Evolutionary conservation across 2,113 vertebrate species (phyloP).

Genomic region (Ibidorhyncha struthersii): DNA sequence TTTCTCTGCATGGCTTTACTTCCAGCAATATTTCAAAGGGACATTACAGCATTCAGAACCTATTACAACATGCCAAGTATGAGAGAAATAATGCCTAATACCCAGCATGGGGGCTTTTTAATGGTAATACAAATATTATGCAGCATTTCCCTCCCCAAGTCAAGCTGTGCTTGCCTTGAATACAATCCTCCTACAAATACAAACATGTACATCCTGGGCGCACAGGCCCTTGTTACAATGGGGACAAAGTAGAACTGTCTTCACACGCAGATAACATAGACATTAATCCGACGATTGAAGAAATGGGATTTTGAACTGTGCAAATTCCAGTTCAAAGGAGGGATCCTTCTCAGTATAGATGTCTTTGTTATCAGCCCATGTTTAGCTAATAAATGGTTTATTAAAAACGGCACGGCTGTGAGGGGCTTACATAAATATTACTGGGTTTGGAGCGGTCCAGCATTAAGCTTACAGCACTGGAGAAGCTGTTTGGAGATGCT

Average conservation of each 20-base stretch:
- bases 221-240: background rate
- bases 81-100: conserved; percentile 58
- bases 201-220: conserved; percentile 6
- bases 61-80: conserved; percentile 17
- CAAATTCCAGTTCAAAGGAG: conserved; percentile 61
- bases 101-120: conserved; percentile 56
- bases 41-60: conserved; percentile 33
- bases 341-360: conserved; percentile 3
- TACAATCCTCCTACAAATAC: conserved; percentile 53
- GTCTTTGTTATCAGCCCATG: conserved; percentile 41
- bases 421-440: conserved; percentile 22
- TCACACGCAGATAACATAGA: conserved; percentile 47
- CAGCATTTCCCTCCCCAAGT: conserved; percentile 32
- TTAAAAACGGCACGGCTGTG: conserved; percentile 48
- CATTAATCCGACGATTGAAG: conserved; percentile 41
- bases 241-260: conserved; percentile 24
- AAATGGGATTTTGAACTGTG: conserved; percentile 51
- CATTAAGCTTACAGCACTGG: background rate
- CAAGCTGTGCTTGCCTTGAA: conserved; percentile 29
- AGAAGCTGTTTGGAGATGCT: background rate
- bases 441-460: background rate
- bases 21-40: conserved; percentile 53
- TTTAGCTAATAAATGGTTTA: conserved; percentile 62
- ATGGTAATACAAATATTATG: conserved; percentile 62
- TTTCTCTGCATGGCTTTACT: conserved; percentile 33